phyloP scores from a whole-genome alignment of 2,797 vertebrate species.

The Masticophis lateralis region DNA sequence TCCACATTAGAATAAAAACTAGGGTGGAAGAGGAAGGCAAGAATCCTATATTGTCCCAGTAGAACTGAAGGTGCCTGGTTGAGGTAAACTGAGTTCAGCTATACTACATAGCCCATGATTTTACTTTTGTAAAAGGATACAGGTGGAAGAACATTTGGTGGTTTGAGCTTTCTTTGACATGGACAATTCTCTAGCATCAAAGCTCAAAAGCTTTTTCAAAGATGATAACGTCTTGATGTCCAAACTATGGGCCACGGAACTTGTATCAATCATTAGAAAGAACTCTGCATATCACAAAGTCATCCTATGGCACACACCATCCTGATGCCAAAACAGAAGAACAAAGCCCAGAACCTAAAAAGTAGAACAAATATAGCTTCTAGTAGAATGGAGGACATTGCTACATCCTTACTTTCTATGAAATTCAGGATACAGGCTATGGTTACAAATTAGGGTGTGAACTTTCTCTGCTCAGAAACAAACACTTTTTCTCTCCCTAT shows the following conservation, averaged over 20 bases:
- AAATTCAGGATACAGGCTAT: rapidly evolving
- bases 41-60: neutral
- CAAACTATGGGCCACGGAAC: neutral
- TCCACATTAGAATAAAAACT: neutral
- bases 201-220: neutral
- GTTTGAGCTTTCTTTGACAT: neutral
- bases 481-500: neutral
- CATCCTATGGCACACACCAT: neutral
- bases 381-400: no score
- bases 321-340: neutral
- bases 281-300: neutral
- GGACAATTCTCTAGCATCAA: neutral
- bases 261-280: neutral
- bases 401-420: neutral
- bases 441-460: neutral
- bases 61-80: neutral
- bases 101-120: neutral
- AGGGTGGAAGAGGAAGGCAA: neutral
- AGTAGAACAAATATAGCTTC: neutral
- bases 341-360: neutral
- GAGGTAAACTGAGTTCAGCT: no score
- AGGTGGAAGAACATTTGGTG: neutral
- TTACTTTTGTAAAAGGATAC: neutral
- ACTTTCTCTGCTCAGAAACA: neutral
- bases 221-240: neutral